Percentiles rank a stretch among this genome's conserved stretches.
These are phyloP conservation scores for Enteromius mattozi DNA, from an alignment of 2,797 vertebrate species.

Conservation along the genomic window DNA sequence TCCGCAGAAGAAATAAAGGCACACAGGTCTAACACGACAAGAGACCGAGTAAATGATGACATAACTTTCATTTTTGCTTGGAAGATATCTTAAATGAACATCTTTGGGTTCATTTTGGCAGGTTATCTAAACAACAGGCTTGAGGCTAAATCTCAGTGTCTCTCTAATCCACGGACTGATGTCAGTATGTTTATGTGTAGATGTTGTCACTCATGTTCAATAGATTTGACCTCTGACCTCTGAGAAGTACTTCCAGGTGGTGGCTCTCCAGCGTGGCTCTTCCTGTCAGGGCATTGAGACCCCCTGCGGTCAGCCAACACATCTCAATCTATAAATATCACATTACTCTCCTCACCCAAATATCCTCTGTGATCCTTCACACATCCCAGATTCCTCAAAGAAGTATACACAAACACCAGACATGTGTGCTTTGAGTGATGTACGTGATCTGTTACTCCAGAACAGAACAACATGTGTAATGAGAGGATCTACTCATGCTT, in stretches of 20 bases:
- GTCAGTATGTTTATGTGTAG: conserved; percentile 70
- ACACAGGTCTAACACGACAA: background rate
- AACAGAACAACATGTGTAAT: conserved; percentile 30
- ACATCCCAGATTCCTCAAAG: conserved; percentile 42
- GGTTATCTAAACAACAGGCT: conserved; percentile 8
- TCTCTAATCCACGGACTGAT: conserved; percentile 65
- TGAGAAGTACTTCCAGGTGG: conserved; percentile 84
- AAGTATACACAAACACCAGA: conserved; percentile 48
- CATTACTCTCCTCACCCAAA: conserved; percentile 63
- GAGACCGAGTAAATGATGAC: background rate
- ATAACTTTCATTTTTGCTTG: background rate
- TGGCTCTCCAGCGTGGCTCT: conserved; percentile 65
- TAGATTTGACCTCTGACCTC: conserved; percentile 75
- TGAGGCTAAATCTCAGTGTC: conserved; percentile 43
- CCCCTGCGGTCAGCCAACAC: conserved; percentile 69
- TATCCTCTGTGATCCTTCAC: conserved; percentile 56
- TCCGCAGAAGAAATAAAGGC: background rate
- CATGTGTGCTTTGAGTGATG: conserved; percentile 1
- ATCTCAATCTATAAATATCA: conserved; percentile 71
- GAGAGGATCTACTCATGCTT: background rate
- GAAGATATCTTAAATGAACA: background rate
- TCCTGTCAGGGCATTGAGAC: conserved; percentile 59
- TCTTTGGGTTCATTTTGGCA: background rate
- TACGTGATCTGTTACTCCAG: background rate
- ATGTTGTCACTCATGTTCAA: conserved; percentile 80